These are phyloP conservation scores for Esox lucius DNA, from an alignment of 2,797 vertebrate species.

Conservation along the genomic window DNA sequence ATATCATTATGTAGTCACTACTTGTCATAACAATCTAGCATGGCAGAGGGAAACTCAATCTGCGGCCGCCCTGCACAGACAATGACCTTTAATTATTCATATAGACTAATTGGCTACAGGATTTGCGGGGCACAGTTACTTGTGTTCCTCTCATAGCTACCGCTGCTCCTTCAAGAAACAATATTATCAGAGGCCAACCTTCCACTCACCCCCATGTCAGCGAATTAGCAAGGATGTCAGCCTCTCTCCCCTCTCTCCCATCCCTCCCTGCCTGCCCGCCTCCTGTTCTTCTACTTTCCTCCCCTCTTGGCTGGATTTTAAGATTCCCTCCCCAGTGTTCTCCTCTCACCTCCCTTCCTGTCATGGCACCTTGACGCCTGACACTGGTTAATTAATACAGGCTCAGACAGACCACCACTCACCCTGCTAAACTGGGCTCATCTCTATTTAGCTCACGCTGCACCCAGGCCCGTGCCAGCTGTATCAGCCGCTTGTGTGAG, in stretches of 20 bases:
- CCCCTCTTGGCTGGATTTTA: constrained; percentile 45
- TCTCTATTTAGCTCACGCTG: constrained; percentile 42
- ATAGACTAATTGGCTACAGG: constrained; percentile 96
- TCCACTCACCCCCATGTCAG: constrained; percentile 70
- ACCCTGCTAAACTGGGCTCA: constrained; percentile 6
- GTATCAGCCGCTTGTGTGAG: constrained; percentile 36
- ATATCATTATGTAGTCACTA: constrained; percentile 93
- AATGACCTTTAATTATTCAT: constrained; percentile 93
- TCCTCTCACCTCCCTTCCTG: constrained; percentile 37
- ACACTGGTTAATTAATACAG: constrained; percentile 61
- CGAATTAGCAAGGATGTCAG: constrained; percentile 76
- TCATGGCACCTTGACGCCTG: constrained; percentile 37
- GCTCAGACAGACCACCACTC: constrained; percentile 29
- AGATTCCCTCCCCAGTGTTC: constrained; percentile 55
- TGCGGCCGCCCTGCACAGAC: constrained; percentile 72
- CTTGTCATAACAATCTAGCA: constrained; percentile 94
- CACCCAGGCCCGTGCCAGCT: constrained; percentile 7
- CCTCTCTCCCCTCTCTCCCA: constrained; percentile 37
- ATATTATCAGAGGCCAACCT: constrained; percentile 70
- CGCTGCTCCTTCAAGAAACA: constrained; percentile 77
- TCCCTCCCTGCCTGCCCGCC: constrained; percentile 19
- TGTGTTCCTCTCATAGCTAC: constrained; percentile 75
- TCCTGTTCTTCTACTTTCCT: constrained; percentile 15
- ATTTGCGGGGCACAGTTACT: constrained; percentile 82
- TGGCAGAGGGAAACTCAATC: constrained; percentile 82